A percentile compares a stretch with the other conserved stretches of the same genome.
Conservation (phyloP, 2,888 invertebrate species). For the Drosophila pullipes region DNA sequence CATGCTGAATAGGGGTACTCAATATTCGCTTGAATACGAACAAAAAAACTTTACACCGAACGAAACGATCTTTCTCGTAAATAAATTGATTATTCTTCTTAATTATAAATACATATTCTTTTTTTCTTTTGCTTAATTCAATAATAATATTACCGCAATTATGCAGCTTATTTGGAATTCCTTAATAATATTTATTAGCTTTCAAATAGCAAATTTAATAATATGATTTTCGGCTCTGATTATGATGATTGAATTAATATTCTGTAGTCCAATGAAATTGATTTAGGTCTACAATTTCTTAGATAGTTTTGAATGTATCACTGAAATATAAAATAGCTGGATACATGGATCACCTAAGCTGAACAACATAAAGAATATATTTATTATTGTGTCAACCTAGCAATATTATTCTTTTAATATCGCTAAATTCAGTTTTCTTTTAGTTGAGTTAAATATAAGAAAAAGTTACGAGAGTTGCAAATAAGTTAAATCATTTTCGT, state of each 20-base stretch:
- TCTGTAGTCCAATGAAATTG: neutral
- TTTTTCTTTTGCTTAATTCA: neutral
- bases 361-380: neutral
- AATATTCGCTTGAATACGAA: slow-evolving; percentile 1
- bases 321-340: neutral
- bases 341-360: neutral
- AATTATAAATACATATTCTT: neutral
- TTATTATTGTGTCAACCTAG: neutral
- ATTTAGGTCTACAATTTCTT: neutral
- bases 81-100: neutral
- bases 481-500: neutral
- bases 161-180: neutral
- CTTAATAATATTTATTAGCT: neutral
- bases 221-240: neutral
- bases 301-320: neutral
- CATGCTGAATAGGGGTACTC: slow-evolving; percentile 50
- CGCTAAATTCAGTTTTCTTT: neutral
- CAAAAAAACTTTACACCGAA: neutral
- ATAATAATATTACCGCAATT: neutral
- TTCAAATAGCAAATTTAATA: neutral
- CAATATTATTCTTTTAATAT: neutral
- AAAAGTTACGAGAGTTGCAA: neutral
- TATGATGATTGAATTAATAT: neutral
- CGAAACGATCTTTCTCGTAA: neutral
- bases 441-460: neutral